Conservation (phyloP, 2,888 invertebrate genomes). For the Xylophagus ater region DNA sequence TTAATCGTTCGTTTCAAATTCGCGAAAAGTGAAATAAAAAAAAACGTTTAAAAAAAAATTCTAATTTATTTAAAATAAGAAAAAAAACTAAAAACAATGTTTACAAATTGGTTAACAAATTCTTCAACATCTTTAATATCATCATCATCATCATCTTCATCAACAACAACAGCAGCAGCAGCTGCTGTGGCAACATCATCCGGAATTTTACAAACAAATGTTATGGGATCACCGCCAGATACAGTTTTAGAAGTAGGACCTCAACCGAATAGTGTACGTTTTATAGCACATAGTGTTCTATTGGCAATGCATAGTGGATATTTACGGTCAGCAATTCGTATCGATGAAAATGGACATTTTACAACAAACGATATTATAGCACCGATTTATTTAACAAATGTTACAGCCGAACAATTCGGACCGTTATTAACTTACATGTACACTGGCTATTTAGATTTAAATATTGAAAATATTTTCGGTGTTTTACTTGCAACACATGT, state of each 20-base stretch:
- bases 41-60: slow-evolving; percentile 5
- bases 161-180: slow-evolving; percentile 29
- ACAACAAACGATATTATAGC: slow-evolving; percentile 6
- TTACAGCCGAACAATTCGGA: slow-evolving; percentile 52
- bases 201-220: slow-evolving; percentile 11
- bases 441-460: slow-evolving; percentile 58
- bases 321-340: slow-evolving; percentile 51
- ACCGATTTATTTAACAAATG: slow-evolving; percentile 44
- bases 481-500: slow-evolving; percentile 60
- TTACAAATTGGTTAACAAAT: slow-evolving; percentile 39
- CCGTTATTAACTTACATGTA: slow-evolving; percentile 63
- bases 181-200: slow-evolving; percentile 36
- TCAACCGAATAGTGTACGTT: slow-evolving; percentile 47
- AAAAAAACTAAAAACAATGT: slow-evolving; percentile 26
- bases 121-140: slow-evolving; percentile 20
- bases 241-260: slow-evolving; percentile 53
- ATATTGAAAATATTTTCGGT: slow-evolving; percentile 58
- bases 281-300: slow-evolving; percentile 55
- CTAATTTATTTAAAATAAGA: background rate
- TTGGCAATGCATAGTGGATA: slow-evolving; percentile 60
- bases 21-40: background rate
- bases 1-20: slow-evolving; percentile 20
- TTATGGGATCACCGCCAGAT: slow-evolving; percentile 44
- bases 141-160: slow-evolving; percentile 4
- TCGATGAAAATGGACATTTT: slow-evolving; percentile 29